Conservation (phyloP, 2,888 invertebrate species). For the Mesochorus sp. region DNA sequence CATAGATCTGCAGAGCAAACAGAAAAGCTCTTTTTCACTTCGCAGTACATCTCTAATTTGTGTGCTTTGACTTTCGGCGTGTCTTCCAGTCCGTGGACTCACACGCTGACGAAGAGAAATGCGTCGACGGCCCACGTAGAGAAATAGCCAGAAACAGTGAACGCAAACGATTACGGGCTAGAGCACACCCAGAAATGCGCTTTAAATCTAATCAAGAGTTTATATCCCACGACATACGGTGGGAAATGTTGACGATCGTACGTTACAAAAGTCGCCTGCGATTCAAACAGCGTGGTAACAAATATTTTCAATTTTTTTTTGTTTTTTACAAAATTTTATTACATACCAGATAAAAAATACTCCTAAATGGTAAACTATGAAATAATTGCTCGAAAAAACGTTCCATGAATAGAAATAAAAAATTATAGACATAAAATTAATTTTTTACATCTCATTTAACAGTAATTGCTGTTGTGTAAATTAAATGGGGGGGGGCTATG, state of each 20-base stretch:
- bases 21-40: conserved; percentile 16
- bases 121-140: conserved; percentile 32
- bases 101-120: conserved; percentile 40
- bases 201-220: conserved; percentile 40
- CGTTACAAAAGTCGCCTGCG: too few species aligned
- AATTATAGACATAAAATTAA: too few species aligned
- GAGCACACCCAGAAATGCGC: conserved; percentile 24
- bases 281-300: too few species aligned
- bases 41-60: conserved; percentile 50
- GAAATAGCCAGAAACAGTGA: background rate
- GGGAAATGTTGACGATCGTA: conserved; percentile 1
- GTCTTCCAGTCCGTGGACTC: background rate
- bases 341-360: too few species aligned
- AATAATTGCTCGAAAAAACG: too few species aligned
- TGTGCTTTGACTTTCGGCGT: conserved; percentile 35
- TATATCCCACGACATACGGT: background rate
- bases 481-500: too few species aligned
- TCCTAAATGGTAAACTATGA: too few species aligned
- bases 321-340: too few species aligned
- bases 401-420: too few species aligned
- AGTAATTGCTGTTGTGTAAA: too few species aligned
- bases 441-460: too few species aligned
- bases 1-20: conserved; percentile 32
- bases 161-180: background rate
- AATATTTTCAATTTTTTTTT: too few species aligned